A percentile compares a stretch with the other conserved stretches of the same genome.
phyloP scores from a whole-genome alignment of 1,140 invertebrate species.

The Apis laboriosa region DNA sequence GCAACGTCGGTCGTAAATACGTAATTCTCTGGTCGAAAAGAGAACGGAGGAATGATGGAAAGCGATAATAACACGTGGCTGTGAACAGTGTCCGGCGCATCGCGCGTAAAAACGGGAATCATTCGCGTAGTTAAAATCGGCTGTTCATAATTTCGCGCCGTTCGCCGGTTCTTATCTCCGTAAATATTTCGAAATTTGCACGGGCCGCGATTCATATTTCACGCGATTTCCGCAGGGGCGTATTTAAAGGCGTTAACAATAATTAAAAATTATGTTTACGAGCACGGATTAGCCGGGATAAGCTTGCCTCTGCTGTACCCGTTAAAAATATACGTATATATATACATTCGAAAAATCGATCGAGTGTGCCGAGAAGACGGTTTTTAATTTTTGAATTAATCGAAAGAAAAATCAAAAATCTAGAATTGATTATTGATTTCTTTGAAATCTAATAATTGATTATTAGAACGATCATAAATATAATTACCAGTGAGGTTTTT shows the following conservation, averaged over 20 bases:
- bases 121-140: conserved; percentile 36
- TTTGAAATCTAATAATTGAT: too few species aligned
- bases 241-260: conserved; percentile 46
- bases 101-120: conserved; percentile 32
- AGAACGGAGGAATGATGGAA: too few species aligned
- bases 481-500: too few species aligned
- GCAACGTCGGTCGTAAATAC: too few species aligned
- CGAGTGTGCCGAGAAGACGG: accelerated
- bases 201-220: conserved; percentile 25
- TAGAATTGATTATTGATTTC: too few species aligned
- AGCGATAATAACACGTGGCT: too few species aligned
- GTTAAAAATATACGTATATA: conserved; percentile 12
- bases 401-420: too few species aligned
- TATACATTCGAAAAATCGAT: conserved; percentile 25
- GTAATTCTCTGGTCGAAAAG: too few species aligned
- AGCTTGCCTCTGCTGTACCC: background rate
- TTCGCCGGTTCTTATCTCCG: conserved; percentile 42
- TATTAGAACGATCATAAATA: too few species aligned
- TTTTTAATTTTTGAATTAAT: too few species aligned
- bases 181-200: conserved; percentile 43
- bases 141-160: background rate
- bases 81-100: background rate
- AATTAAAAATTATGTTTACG: conserved; percentile 41
- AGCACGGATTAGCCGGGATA: conserved; percentile 10
- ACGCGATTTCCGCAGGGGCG: conserved; percentile 11